These are phyloP conservation scores for Macrotrachela quadricornifera DNA, from an alignment of 1,140 invertebrate genomes.

Conservation along the genomic window DNA sequence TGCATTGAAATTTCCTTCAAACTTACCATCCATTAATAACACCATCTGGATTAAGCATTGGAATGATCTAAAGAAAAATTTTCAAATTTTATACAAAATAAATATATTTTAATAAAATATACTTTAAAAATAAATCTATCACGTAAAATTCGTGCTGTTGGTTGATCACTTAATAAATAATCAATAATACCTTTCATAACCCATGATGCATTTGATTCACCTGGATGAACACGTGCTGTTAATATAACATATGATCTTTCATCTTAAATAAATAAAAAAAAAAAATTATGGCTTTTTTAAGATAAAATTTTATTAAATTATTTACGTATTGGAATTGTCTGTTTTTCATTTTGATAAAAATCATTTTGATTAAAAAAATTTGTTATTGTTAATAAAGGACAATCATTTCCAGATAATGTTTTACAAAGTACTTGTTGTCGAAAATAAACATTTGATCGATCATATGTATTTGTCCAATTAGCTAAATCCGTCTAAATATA, in stretches of 20 bases:
- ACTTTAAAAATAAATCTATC: too few species aligned
- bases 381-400: conserved; percentile 58
- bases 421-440: conserved; percentile 48
- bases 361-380: conserved; percentile 52
- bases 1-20: too few species aligned
- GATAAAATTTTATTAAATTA: conserved; percentile 10
- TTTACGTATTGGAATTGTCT: too few species aligned
- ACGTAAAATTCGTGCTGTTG: too few species aligned
- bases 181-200: conserved; percentile 50
- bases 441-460: conserved; percentile 31
- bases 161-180: neutral
- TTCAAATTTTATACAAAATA: too few species aligned
- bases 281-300: conserved; percentile 5
- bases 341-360: neutral
- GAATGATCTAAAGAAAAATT: too few species aligned
- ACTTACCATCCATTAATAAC: too few species aligned
- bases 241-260: conserved; percentile 39
- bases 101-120: too few species aligned
- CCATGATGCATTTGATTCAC: conserved; percentile 68
- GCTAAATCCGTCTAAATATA: conserved; percentile 44
- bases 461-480: conserved; percentile 37
- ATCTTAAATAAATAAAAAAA: conserved; percentile 13
- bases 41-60: too few species aligned
- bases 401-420: conserved; percentile 58
- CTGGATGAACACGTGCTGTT: conserved; percentile 60